Percentiles rank a stretch among this genome's conserved stretches.
Conservation (phyloP, 2,888 invertebrate genomes). For the Spatulosminthurus flaviceps region DNA sequence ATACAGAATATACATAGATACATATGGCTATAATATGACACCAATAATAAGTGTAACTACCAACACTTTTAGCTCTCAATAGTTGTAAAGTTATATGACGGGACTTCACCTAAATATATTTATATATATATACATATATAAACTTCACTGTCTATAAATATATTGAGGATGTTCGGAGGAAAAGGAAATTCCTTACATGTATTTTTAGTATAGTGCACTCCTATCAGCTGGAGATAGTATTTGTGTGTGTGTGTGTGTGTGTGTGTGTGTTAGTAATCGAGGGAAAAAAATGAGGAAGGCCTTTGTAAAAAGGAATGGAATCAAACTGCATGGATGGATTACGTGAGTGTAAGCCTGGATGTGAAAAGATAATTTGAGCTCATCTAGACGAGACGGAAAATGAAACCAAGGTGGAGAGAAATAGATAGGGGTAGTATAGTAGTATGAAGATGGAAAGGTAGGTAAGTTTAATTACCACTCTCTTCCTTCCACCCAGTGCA, state of each 20-base stretch:
- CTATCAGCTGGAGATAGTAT: too few species aligned
- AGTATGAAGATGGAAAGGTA: constrained; percentile 33
- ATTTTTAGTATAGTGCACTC: too few species aligned
- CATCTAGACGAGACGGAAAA: constrained; percentile 39
- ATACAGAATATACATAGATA: too few species aligned
- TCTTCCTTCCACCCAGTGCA: constrained; percentile 12
- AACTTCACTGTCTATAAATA: too few species aligned
- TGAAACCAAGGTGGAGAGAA: constrained; percentile 39
- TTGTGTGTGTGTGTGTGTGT: too few species aligned
- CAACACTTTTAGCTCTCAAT: neutral
- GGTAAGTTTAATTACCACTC: constrained; percentile 35
- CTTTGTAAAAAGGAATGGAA: neutral
- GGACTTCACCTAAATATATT: too few species aligned
- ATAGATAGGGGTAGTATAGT: constrained; percentile 31
- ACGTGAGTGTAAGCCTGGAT: constrained; percentile 34
- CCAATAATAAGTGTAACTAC: too few species aligned
- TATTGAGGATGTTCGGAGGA: too few species aligned
- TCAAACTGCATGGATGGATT: constrained; percentile 27
- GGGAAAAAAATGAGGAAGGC: constrained; percentile 3
- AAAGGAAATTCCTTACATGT: too few species aligned
- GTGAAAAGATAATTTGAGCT: constrained; percentile 39
- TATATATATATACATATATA: too few species aligned
- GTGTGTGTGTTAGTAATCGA: neutral
- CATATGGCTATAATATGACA: too few species aligned
- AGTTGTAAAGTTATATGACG: neutral